Percentiles rank a stretch among this genome's conserved stretches.
These are phyloP conservation scores for Petromus typicus DNA, from an alignment of 2,113 vertebrate species.

Conservation along the genomic window DNA sequence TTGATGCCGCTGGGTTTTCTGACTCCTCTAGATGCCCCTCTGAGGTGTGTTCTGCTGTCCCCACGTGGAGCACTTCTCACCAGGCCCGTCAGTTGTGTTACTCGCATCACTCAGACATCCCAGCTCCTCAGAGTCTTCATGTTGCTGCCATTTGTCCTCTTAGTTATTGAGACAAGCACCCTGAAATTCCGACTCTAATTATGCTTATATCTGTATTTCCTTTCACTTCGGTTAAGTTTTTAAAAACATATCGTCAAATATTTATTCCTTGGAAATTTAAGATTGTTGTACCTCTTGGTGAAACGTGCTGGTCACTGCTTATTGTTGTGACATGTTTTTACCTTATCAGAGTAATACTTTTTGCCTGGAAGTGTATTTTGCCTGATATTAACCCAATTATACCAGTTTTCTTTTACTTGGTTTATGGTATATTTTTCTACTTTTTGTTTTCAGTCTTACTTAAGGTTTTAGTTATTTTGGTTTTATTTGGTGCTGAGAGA, in stretches of 20 bases:
- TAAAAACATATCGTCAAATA: neutral
- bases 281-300: neutral
- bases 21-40: neutral
- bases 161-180: neutral
- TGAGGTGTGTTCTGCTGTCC: neutral
- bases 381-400: neutral
- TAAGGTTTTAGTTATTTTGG: neutral
- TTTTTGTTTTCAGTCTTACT: neutral
- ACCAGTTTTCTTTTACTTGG: neutral
- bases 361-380: neutral
- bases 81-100: neutral
- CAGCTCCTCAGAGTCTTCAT: neutral
- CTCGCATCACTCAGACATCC: neutral
- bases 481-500: neutral
- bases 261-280: neutral
- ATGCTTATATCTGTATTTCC: neutral
- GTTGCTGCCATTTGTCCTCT: neutral
- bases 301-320: neutral
- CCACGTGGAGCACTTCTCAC: neutral
- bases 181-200: neutral
- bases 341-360: neutral
- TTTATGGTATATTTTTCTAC: neutral
- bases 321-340: neutral
- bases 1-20: neutral
- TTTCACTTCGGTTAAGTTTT: slow-evolving; percentile 1